Percentiles rank a stretch among this genome's conserved stretches.
phyloP scores from a whole-genome alignment of 2,113 vertebrate species.

The Collichthys lucidus region DNA sequence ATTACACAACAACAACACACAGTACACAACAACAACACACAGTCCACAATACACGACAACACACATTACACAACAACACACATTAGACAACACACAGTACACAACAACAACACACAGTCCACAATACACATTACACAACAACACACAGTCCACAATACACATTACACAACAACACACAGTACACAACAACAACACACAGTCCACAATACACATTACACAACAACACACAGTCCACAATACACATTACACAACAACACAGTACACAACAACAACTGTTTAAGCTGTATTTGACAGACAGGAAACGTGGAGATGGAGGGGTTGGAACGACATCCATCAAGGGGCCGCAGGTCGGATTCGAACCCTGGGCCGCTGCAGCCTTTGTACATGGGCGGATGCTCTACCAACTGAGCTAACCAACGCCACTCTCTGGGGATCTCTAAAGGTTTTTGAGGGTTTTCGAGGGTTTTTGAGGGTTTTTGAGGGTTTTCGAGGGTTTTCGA shows the following conservation, averaged over 20 bases:
- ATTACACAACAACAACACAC: neutral
- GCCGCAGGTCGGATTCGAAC: too few species aligned
- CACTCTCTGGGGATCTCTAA: too few species aligned
- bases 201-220: neutral
- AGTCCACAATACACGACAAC: neutral
- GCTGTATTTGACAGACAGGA: too few species aligned
- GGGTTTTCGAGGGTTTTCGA: conserved; percentile 2
- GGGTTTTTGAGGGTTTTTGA: neutral
- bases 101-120: neutral
- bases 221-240: too few species aligned
- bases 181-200: too few species aligned
- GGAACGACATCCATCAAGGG: too few species aligned
- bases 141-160: too few species aligned
- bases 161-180: neutral
- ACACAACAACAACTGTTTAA: neutral
- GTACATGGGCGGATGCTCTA: too few species aligned
- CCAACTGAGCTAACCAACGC: too few species aligned
- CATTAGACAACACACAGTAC: too few species aligned
- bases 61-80: neutral
- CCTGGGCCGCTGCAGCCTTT: too few species aligned
- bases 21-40: neutral
- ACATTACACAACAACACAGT: neutral
- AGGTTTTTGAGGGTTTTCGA: neutral
- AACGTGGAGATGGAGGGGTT: too few species aligned
- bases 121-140: neutral